A percentile compares a stretch with the other conserved stretches of the same genome.
Conservation (phyloP, 1,140 invertebrate species). For the Philaenus spumarius region DNA sequence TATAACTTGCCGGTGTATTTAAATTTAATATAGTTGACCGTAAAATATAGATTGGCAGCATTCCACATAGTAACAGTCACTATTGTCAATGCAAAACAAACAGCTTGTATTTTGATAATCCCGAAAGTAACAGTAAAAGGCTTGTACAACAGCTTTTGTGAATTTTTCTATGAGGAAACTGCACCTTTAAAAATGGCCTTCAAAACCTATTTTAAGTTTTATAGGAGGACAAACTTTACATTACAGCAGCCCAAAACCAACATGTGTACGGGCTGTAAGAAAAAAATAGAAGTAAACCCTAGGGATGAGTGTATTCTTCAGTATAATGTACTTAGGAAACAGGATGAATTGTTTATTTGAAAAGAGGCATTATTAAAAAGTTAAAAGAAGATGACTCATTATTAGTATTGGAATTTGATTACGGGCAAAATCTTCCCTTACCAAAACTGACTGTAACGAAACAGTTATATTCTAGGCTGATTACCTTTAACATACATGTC, state of each 20-base stretch:
- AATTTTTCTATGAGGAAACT: not conserved
- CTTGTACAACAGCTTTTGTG: not conserved
- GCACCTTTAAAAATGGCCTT: not conserved
- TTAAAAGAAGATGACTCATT: conserved; percentile 9
- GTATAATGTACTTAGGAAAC: conserved; percentile 1
- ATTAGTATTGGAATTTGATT: conserved; percentile 22
- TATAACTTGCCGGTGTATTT: too few relatives aligned
- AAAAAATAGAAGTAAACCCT: too few relatives aligned
- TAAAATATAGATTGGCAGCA: too few relatives aligned
- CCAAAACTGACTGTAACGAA: conserved; percentile 16
- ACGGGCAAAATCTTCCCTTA: conserved; percentile 19
- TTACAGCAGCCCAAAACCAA: not conserved
- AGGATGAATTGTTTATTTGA: not conserved
- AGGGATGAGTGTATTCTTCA: not conserved
- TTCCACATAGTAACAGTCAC: not conserved
- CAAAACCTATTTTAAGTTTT: conserved; percentile 5
- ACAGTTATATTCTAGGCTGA: conserved; percentile 16
- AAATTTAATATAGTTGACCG: too few relatives aligned
- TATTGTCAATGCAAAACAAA: not conserved
- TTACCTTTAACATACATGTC: conserved; percentile 19
- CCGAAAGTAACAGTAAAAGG: not conserved
- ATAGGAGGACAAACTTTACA: not conserved
- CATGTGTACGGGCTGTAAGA: too few relatives aligned
- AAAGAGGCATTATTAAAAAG: not conserved
- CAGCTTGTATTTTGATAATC: not conserved